Percentiles rank a stretch among this genome's conserved stretches.
phyloP scores from a whole-genome alignment of 1,140 invertebrate species.

The Drosophila tsacasi region DNA sequence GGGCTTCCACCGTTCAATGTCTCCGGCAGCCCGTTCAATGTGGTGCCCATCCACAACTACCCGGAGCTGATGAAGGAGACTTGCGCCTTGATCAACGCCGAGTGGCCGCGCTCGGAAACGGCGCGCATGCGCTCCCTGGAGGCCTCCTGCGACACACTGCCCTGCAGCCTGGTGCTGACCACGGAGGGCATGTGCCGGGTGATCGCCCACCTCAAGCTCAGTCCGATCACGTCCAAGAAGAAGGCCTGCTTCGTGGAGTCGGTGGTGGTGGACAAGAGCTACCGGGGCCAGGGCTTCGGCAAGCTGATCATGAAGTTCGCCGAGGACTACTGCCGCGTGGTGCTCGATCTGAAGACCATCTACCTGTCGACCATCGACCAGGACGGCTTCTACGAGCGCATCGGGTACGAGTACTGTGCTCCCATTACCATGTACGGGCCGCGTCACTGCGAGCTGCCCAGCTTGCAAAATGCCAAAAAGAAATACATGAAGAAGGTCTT shows the following conservation, averaged over 20 bases:
- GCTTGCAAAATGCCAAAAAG: slow-evolving; percentile 80
- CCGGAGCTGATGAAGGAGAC: slow-evolving; percentile 88
- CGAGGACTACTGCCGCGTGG: slow-evolving; percentile 89
- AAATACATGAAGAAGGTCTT: slow-evolving; percentile 85
- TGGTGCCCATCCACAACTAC: slow-evolving; percentile 89
- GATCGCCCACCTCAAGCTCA: slow-evolving; percentile 91
- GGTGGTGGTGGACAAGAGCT: slow-evolving; percentile 89
- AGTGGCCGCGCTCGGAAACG: slow-evolving; percentile 92
- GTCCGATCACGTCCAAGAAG: slow-evolving; percentile 88
- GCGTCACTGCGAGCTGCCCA: slow-evolving; percentile 82
- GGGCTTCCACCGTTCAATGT: slow-evolving; percentile 85
- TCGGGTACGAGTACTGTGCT: slow-evolving; percentile 89
- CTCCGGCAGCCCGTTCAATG: slow-evolving; percentile 84
- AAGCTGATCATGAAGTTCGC: slow-evolving; percentile 89
- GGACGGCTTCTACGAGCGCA: slow-evolving; percentile 91
- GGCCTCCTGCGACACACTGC: slow-evolving; percentile 89
- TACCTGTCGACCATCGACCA: slow-evolving; percentile 92
- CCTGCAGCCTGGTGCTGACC: slow-evolving; percentile 90
- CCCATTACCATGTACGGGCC: slow-evolving; percentile 89
- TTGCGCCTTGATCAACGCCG: slow-evolving; percentile 91
- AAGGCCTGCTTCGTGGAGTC: slow-evolving; percentile 91
- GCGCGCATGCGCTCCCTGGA: slow-evolving; percentile 90
- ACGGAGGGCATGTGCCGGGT: slow-evolving; percentile 86
- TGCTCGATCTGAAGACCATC: slow-evolving; percentile 87
- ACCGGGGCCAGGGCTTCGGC: slow-evolving; percentile 90